These are phyloP conservation scores for Craterocephalus amniculus DNA, from an alignment of 2,797 vertebrate species.

Conservation along the genomic window DNA sequence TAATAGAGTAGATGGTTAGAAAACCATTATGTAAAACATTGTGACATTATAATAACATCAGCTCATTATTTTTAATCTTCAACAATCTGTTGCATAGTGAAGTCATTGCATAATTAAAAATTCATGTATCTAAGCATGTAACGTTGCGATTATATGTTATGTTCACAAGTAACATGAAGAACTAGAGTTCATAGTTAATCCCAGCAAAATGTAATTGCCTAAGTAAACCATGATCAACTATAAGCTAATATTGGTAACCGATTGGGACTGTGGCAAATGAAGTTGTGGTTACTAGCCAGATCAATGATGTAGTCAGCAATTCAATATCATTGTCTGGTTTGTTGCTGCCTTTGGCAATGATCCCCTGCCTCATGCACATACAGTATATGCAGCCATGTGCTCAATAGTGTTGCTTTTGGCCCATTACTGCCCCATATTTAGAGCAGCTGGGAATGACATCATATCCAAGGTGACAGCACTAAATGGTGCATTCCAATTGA, in stretches of 20 bases:
- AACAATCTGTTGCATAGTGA: not conserved
- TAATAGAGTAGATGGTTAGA: slow-evolving; percentile 14
- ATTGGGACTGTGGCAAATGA: too few species aligned
- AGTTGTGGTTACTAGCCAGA: too few species aligned
- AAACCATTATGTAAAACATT: slow-evolving; percentile 6
- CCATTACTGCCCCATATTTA: not conserved
- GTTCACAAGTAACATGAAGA: not conserved
- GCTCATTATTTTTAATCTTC: not conserved
- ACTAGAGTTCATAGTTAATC: not conserved
- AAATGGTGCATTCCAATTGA: not conserved
- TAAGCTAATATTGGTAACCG: too few species aligned
- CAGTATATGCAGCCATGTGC: not conserved
- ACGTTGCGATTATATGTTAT: too few species aligned
- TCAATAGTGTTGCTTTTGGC: not conserved
- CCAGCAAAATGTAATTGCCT: slow-evolving; percentile 1
- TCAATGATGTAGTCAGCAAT: not conserved
- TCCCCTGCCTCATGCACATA: not conserved
- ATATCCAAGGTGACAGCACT: not conserved
- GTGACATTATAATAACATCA: not conserved
- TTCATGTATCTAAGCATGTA: not conserved
- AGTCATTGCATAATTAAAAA: not conserved
- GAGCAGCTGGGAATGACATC: not conserved
- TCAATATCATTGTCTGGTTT: not conserved
- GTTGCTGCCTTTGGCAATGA: not conserved
- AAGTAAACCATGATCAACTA: too few species aligned